Conservation (phyloP, 2,113 vertebrate genomes). For the Bujurquina vittata region DNA sequence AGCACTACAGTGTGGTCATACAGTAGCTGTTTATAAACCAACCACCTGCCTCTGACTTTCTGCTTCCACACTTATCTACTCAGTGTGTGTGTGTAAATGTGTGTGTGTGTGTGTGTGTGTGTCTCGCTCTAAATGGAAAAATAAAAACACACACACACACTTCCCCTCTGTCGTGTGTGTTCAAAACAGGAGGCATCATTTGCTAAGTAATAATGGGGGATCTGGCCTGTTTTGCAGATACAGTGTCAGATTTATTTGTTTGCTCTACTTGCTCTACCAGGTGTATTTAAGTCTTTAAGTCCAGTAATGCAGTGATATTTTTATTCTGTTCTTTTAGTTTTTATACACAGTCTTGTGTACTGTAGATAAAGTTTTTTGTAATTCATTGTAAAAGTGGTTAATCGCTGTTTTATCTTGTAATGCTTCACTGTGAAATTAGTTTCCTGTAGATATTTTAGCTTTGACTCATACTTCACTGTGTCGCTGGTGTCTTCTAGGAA, state of each 20-base stretch:
- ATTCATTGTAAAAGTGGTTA: background rate
- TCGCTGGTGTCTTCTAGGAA: background rate
- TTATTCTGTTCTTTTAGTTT: background rate
- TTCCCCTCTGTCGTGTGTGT: constrained; percentile 37
- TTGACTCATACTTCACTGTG: background rate
- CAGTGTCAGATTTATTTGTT: background rate
- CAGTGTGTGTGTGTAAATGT: background rate
- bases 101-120: too few species aligned
- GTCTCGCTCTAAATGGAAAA: background rate
- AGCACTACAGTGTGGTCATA: background rate
- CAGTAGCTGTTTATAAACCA: constrained; percentile 31
- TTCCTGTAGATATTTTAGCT: background rate
- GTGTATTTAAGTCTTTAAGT: background rate
- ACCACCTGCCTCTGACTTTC: constrained; percentile 39
- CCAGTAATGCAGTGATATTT: background rate
- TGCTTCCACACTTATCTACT: constrained; percentile 18
- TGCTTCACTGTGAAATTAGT: background rate
- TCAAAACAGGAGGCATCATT: constrained; percentile 24
- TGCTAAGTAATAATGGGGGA: background rate
- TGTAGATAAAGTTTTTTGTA: too few species aligned
- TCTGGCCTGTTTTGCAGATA: background rate
- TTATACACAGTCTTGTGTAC: background rate
- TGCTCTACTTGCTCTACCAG: background rate
- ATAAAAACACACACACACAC: background rate
- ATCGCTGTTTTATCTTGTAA: background rate